Percentiles rank a stretch among this genome's conserved stretches.
Evolutionary conservation across 2,113 vertebrate genomes (phyloP).

Genomic region (Hydrochoerus hydrochaeris): DNA sequence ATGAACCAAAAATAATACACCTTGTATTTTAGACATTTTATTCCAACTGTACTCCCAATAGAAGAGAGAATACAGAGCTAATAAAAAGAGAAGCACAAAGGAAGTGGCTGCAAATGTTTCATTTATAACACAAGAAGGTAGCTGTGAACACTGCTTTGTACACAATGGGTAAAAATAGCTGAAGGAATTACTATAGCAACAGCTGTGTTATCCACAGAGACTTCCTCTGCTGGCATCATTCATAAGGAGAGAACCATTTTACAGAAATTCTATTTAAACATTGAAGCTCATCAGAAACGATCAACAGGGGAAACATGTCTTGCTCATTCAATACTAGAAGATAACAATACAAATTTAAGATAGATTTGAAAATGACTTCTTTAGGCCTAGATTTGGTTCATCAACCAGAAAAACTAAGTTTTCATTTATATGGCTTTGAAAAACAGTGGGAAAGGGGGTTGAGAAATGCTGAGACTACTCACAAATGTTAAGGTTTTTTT

Average conservation of each 20-base stretch:
- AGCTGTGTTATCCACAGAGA: not conserved
- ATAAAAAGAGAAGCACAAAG: not conserved
- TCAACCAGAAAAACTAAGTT: constrained; percentile 13
- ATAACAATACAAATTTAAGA: constrained; percentile 10
- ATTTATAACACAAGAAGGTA: not conserved
- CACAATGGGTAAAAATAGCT: constrained; percentile 48
- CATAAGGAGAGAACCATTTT: constrained; percentile 49
- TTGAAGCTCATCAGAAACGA: constrained; percentile 4
- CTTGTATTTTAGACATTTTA: not conserved
- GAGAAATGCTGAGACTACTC: not conserved
- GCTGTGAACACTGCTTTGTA: constrained; percentile 46
- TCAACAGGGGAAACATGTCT: not conserved
- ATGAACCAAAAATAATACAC: not conserved
- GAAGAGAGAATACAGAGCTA: not conserved
- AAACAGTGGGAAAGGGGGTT: constrained; percentile 13
- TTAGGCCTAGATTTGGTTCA: not conserved
- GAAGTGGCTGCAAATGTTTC: not conserved
- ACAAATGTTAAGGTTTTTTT: constrained; percentile 28
- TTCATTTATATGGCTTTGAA: not conserved
- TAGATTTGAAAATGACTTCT: constrained; percentile 43
- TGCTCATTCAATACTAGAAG: not conserved
- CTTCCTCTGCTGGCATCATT: constrained; percentile 45
- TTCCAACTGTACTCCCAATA: not conserved
- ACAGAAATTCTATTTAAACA: constrained; percentile 10
- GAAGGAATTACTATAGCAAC: constrained; percentile 78